A percentile compares a stretch with the other conserved stretches of the same genome.
Conservation (phyloP, 2,888 invertebrate species). For the Apoderus coryli region DNA sequence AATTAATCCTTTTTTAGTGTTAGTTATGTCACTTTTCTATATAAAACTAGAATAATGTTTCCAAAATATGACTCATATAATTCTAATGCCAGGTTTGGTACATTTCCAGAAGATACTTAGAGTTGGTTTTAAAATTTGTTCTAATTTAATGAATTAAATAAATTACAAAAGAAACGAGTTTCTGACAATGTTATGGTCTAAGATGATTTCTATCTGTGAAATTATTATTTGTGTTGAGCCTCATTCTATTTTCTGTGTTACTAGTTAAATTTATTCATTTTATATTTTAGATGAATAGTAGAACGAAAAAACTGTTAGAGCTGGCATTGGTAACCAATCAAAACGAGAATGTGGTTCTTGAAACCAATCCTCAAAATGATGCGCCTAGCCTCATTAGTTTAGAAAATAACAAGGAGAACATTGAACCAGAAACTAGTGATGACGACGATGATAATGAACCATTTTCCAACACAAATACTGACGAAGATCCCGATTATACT, state of each 20-base stretch:
- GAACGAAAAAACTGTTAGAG: constrained; percentile 1
- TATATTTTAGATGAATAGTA: constrained; percentile 2
- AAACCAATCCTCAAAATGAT: background rate
- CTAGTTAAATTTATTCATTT: too few relatives aligned
- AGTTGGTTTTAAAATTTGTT: background rate
- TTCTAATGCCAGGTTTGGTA: background rate
- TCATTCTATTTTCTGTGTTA: too few relatives aligned
- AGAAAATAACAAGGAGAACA: background rate
- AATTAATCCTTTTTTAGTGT: background rate
- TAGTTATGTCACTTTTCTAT: constrained; percentile 2
- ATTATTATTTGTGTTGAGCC: too few relatives aligned
- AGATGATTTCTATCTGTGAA: too few relatives aligned
- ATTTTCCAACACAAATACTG: constrained; percentile 3
- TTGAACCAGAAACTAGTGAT: constrained; percentile 1
- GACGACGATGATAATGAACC: constrained; percentile 3
- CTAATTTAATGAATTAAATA: too few relatives aligned
- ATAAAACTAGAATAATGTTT: too few relatives aligned
- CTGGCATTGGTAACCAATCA: constrained; percentile 1
- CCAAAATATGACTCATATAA: too few relatives aligned
- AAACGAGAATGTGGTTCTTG: background rate
- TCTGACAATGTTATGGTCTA: too few relatives aligned
- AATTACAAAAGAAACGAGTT: too few relatives aligned
- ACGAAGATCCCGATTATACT: constrained; percentile 3
- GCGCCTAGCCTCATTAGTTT: background rate
- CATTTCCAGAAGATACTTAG: background rate